Conservation (phyloP, 2,113 vertebrate genomes). For the Seriola dumerili region DNA sequence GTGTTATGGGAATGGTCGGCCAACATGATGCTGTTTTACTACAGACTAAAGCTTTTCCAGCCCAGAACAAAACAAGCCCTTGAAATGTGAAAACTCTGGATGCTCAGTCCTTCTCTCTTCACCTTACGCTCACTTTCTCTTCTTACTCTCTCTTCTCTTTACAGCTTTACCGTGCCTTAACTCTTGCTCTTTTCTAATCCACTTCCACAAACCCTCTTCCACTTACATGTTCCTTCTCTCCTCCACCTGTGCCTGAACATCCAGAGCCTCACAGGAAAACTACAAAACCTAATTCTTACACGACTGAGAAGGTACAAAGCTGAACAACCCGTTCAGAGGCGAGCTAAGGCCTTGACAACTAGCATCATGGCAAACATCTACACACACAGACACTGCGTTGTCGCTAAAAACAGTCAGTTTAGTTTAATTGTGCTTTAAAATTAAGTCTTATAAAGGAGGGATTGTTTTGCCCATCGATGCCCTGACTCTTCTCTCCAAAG, state of each 20-base stretch:
- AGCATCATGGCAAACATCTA: conserved; percentile 49
- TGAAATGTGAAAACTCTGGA: conserved; percentile 53
- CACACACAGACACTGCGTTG: conserved; percentile 35
- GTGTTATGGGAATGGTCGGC: background rate
- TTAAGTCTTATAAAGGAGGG: conserved; percentile 44
- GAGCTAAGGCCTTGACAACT: conserved; percentile 54
- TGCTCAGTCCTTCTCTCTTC: conserved; percentile 1
- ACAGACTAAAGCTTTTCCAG: conserved; percentile 44
- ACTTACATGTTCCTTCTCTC: conserved; percentile 24
- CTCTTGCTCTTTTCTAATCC: background rate
- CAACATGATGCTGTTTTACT: conserved; percentile 13
- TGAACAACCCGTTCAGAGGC: conserved; percentile 16
- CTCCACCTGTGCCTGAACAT: conserved; percentile 21
- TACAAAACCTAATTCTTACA: background rate
- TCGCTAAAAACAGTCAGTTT: conserved; percentile 62
- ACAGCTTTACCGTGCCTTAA: background rate
- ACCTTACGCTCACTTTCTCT: conserved; percentile 6
- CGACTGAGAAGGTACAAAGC: conserved; percentile 20
- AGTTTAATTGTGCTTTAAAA: conserved; percentile 82
- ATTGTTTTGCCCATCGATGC: conserved; percentile 21
- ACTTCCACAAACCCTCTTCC: conserved; percentile 63
- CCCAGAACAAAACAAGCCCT: conserved; percentile 61
- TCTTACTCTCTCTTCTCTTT: background rate
- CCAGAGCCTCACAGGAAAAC: conserved; percentile 44
- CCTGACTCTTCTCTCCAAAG: conserved; percentile 26